These are phyloP conservation scores for Megastigmus dorsalis DNA, from an alignment of 2,888 invertebrate species.

Conservation along the genomic window DNA sequence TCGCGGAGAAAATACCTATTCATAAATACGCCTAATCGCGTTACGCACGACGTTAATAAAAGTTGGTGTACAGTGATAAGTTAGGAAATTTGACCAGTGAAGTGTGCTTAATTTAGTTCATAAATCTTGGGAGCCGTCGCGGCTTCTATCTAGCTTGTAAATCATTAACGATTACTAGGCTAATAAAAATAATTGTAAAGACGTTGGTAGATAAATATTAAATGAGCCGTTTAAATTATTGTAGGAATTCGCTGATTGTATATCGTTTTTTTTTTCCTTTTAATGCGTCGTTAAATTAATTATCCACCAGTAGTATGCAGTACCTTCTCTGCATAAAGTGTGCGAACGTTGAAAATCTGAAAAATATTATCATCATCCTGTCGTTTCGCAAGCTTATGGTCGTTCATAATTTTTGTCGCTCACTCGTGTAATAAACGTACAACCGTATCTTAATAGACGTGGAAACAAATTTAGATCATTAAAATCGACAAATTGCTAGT, in stretches of 20 bases:
- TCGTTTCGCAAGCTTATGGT: constrained; percentile 1
- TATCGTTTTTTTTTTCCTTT: constrained; percentile 10
- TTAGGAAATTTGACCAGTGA: constrained; percentile 12
- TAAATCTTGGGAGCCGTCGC: too few relatives aligned
- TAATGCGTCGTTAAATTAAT: constrained; percentile 23
- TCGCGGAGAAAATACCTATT: not conserved
- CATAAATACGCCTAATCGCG: constrained; percentile 14
- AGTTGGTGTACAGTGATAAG: constrained; percentile 5
- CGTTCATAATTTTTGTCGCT: not conserved
- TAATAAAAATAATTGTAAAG: constrained; percentile 40
- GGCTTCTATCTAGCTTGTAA: constrained; percentile 18
- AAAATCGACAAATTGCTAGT: too few relatives aligned
- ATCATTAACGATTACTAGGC: constrained; percentile 18
- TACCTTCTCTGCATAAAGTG: constrained; percentile 3
- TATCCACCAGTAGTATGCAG: too few relatives aligned
- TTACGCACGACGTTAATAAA: constrained; percentile 19
- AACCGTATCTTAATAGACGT: too few relatives aligned
- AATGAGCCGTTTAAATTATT: constrained; percentile 23
- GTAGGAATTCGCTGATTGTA: constrained; percentile 4
- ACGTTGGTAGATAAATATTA: constrained; percentile 1
- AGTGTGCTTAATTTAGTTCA: constrained; percentile 13
- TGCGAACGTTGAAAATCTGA: not conserved
- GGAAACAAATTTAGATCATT: too few relatives aligned
- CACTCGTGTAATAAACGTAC: too few relatives aligned
- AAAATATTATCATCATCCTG: constrained; percentile 1